Evolutionary conservation across 2,888 invertebrate genomes (phyloP).

Genomic region (Drosophila infuscata): DNA sequence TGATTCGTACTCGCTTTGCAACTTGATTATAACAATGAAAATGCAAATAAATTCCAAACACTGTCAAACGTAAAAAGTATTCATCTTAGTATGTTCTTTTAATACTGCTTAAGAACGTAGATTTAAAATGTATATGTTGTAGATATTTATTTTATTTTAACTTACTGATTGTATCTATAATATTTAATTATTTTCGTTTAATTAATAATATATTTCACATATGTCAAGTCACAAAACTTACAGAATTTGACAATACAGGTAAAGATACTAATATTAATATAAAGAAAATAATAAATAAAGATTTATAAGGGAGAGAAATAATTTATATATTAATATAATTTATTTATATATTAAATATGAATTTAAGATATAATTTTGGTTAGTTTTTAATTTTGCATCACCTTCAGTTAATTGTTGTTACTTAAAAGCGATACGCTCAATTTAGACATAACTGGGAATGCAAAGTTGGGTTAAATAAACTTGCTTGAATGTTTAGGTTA

Average conservation of each 20-base stretch:
- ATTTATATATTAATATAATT: too few relatives aligned
- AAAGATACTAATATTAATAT: too few relatives aligned
- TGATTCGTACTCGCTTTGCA: not conserved
- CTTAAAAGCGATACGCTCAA: not conserved
- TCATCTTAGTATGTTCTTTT: not conserved
- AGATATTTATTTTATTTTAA: not conserved
- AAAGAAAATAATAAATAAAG: too few relatives aligned
- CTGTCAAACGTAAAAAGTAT: not conserved
- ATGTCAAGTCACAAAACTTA: too few relatives aligned
- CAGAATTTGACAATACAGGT: too few relatives aligned
- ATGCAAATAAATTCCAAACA: slow-evolving; percentile 1
- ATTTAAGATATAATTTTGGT: too few relatives aligned
- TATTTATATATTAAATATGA: too few relatives aligned
- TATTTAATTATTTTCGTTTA: not conserved
- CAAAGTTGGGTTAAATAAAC: not conserved
- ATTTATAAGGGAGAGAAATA: too few relatives aligned
- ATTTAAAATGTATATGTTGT: not conserved
- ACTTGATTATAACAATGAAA: slow-evolving; percentile 7
- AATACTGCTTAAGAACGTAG: not conserved
- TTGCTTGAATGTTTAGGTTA: not conserved
- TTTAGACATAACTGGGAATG: not conserved
- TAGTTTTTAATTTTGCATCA: too few relatives aligned
- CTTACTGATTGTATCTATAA: not conserved
- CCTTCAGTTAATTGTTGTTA: too few relatives aligned
- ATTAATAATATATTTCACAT: too few relatives aligned